Evolutionary conservation across 2,888 invertebrate species (phyloP).

Genomic region (Drosophila trichaetosa): DNA sequence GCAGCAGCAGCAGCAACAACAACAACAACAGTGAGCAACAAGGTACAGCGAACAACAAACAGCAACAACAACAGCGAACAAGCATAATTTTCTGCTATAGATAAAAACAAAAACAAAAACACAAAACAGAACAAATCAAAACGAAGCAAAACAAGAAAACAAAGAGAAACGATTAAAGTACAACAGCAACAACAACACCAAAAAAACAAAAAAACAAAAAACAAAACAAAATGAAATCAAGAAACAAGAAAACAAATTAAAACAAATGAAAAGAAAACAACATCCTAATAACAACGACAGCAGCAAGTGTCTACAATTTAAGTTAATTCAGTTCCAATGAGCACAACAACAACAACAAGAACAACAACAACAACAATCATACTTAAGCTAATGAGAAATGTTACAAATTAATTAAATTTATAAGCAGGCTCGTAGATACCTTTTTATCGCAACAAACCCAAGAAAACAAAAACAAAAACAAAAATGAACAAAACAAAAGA

Average conservation of each 20-base stretch:
- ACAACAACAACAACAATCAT: constrained; percentile 70
- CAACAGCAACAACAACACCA: constrained; percentile 39
- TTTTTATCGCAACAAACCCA: constrained; percentile 37
- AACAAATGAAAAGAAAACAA: constrained; percentile 23
- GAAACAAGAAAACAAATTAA: constrained; percentile 1
- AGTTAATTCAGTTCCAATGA: constrained; percentile 55
- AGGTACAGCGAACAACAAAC: constrained; percentile 61
- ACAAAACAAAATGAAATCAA: constrained; percentile 23
- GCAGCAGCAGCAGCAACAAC: constrained; percentile 44
- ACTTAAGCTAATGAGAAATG: constrained; percentile 61
- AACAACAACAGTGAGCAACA: constrained; percentile 47
- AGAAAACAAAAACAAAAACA: constrained; percentile 24
- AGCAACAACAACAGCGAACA: constrained; percentile 67
- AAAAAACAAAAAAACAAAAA: constrained; percentile 16
- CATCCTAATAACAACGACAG: constrained; percentile 52
- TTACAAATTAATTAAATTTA: constrained; percentile 47
- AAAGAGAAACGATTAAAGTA: constrained; percentile 22
- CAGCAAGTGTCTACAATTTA: constrained; percentile 57
- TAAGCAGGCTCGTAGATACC: constrained; percentile 70
- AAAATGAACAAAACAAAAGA: constrained; percentile 39
- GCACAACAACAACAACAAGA: constrained; percentile 41
- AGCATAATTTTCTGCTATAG: constrained; percentile 77
- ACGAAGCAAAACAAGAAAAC: constrained; percentile 20
- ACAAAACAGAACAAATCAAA: constrained; percentile 30
- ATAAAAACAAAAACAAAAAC: constrained; percentile 13